Evolutionary conservation across 2,797 vertebrate species (phyloP).

Genomic region (Takifugu rubripes): DNA sequence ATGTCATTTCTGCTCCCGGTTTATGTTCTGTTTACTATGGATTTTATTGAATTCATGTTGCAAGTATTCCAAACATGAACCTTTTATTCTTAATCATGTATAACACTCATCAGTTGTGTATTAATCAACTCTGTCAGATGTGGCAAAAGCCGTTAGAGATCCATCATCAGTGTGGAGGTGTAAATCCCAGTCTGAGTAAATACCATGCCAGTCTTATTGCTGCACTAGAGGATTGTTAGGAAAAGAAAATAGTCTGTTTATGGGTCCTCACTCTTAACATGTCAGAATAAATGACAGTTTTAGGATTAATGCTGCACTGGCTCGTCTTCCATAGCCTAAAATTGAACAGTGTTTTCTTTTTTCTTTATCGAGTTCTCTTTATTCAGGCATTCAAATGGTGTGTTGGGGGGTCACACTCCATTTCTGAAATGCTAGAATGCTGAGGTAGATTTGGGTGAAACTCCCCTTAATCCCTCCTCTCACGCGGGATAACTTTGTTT

Average conservation of each 20-base stretch:
- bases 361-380: conserved; percentile 15
- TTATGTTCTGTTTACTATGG: background rate
- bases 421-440: conserved; percentile 49
- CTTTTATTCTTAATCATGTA: too few relatives aligned
- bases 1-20: conserved; percentile 7
- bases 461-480: conserved; percentile 36
- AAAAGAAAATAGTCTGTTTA: conserved; percentile 43
- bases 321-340: conserved; percentile 14
- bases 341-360: conserved; percentile 18
- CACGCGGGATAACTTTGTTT: conserved; percentile 53
- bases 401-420: conserved; percentile 33
- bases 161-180: conserved; percentile 21
- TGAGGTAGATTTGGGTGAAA: conserved; percentile 35
- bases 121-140: conserved; percentile 11
- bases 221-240: conserved; percentile 9
- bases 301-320: conserved; percentile 12
- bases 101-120: too few relatives aligned
- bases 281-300: conserved; percentile 40
- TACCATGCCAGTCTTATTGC: conserved; percentile 22
- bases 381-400: conserved; percentile 22
- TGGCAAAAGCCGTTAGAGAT: conserved; percentile 24
- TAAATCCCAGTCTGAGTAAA: conserved; percentile 25
- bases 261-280: conserved; percentile 22
- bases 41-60: too few relatives aligned
- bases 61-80: too few relatives aligned